A percentile compares a stretch with the other conserved stretches of the same genome.
Evolutionary conservation across 2,888 invertebrate genomes (phyloP).

Genomic region (Heliconius aoede): DNA sequence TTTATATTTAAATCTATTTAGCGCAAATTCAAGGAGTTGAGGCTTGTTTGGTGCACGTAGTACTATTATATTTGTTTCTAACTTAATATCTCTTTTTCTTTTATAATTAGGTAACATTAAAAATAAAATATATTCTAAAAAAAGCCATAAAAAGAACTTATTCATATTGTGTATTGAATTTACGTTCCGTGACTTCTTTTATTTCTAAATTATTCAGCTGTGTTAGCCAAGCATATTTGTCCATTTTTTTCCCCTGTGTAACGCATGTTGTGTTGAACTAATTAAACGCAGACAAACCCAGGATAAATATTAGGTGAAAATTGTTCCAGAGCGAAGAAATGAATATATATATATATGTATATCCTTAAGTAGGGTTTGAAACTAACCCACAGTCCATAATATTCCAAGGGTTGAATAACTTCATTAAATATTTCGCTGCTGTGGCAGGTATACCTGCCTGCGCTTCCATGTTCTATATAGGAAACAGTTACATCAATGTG

Average conservation of each 20-base stretch:
- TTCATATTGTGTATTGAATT: neutral
- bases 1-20: neutral
- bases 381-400: constrained; percentile 7
- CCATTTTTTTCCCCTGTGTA: neutral
- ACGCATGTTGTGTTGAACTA: too few species aligned
- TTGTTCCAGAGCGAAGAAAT: neutral
- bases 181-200: neutral
- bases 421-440: constrained; percentile 18
- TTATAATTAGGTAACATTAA: neutral
- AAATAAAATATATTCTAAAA: neutral
- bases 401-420: constrained; percentile 2
- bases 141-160: neutral
- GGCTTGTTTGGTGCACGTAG: too few species aligned
- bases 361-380: neutral
- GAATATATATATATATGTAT: neutral
- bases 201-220: neutral
- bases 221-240: neutral
- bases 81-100: neutral
- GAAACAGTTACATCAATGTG: too few species aligned
- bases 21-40: neutral
- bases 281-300: too few species aligned
- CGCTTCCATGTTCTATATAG: constrained; percentile 3
- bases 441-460: too few species aligned
- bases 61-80: neutral
- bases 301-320: too few species aligned